Evolutionary conservation across 2,888 invertebrate genomes (phyloP).

Genomic region (Polyommatus iphigenia): DNA sequence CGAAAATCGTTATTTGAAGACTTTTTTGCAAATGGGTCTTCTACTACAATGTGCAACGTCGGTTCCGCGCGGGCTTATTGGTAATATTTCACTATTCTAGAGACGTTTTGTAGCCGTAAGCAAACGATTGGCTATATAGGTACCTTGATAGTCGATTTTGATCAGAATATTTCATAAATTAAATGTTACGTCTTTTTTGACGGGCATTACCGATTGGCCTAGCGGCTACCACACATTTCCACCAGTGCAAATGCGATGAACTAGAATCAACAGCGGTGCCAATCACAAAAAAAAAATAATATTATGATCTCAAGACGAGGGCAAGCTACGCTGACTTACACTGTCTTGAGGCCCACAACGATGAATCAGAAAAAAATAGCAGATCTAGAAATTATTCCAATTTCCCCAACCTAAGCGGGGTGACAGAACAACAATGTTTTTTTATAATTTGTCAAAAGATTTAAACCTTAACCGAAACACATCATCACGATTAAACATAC

Average conservation of each 20-base stretch:
- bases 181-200: neutral
- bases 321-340: no score
- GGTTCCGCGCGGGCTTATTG: neutral
- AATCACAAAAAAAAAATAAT: no score
- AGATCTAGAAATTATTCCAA: neutral
- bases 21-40: no score
- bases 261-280: no score
- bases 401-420: neutral
- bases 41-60: slow-evolving; percentile 9
- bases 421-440: neutral
- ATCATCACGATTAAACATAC: neutral
- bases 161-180: no score
- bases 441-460: neutral
- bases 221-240: no score
- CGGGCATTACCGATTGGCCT: no score
- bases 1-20: no score
- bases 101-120: neutral
- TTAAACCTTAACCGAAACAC: neutral
- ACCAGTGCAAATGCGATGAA: no score
- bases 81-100: slow-evolving; percentile 22
- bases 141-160: no score
- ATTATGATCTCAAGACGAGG: no score
- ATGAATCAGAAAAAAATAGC: neutral
- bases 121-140: neutral
- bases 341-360: no score